These are phyloP conservation scores for Sapajus apella DNA, from an alignment of 2,113 vertebrate genomes.

Conservation along the genomic window DNA sequence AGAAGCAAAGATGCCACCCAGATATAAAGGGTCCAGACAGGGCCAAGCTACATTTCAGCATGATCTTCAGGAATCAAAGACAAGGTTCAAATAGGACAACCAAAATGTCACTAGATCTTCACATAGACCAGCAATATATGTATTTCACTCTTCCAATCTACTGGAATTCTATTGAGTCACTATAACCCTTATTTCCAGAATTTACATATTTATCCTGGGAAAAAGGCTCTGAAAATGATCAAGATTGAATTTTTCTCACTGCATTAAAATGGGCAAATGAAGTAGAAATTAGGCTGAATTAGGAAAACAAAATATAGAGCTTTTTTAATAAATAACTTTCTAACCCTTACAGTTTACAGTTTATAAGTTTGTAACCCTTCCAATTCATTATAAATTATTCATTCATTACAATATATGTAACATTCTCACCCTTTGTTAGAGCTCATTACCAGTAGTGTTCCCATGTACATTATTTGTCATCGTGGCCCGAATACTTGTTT, in stretches of 20 bases:
- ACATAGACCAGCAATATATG: neutral
- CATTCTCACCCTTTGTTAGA: neutral
- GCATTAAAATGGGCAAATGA: neutral
- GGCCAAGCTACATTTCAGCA: neutral
- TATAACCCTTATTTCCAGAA: neutral
- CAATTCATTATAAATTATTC: neutral
- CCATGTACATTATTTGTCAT: neutral
- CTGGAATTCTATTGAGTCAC: neutral
- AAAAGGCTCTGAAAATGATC: neutral
- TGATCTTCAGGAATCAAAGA: neutral
- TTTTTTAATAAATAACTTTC: neutral
- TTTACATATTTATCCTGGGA: neutral
- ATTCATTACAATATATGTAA: neutral
- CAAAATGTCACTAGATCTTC: neutral
- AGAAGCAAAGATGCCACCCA: neutral
- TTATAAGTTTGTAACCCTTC: neutral
- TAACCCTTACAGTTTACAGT: neutral
- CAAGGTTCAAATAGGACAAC: neutral
- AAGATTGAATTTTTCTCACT: neutral
- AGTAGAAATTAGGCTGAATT: conserved; percentile 4
- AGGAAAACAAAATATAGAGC: neutral
- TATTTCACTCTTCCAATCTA: neutral
- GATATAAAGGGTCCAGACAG: too few relatives aligned
- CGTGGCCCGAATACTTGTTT: neutral
- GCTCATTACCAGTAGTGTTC: neutral